These are phyloP conservation scores for Podilymbus podiceps DNA, from an alignment of 2,113 vertebrate species.

Conservation along the genomic window DNA sequence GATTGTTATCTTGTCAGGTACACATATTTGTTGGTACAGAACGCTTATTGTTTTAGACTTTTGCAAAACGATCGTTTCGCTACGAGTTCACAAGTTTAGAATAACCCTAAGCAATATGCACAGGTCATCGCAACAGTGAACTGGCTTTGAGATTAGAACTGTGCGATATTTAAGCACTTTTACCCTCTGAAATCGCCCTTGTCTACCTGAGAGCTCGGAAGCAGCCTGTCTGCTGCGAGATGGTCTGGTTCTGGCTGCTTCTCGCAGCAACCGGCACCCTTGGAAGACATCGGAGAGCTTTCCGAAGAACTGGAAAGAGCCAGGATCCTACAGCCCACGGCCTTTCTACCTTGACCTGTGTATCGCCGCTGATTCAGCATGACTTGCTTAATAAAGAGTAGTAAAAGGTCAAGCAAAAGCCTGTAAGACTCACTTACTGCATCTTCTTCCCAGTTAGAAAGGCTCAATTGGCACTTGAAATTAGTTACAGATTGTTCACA, in stretches of 20 bases:
- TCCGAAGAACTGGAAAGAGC: not conserved
- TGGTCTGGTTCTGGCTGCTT: not conserved
- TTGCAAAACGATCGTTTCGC: not conserved
- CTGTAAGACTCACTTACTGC: not conserved
- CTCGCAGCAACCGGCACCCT: rapidly evolving
- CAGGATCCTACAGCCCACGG: not conserved
- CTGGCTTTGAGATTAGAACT: not conserved
- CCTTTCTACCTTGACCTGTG: not conserved
- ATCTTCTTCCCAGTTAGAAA: not conserved
- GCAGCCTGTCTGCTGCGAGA: not conserved
- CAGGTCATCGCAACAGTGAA: not conserved
- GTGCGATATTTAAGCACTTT: rapidly evolving
- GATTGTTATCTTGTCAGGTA: not conserved
- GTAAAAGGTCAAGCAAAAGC: not conserved
- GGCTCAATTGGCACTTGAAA: not conserved
- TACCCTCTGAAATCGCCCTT: not conserved
- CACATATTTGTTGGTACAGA: rapidly evolving
- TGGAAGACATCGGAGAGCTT: not conserved
- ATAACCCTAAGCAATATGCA: not conserved
- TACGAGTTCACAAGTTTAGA: not conserved
- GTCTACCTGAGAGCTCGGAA: not conserved
- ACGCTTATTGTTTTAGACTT: not conserved
- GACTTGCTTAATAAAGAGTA: not conserved
- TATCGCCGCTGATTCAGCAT: not conserved
- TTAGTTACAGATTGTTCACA: not conserved